Base-by-base conservation (phyloP, 2,888 invertebrate species). In the Dasypolia templi region DNA sequence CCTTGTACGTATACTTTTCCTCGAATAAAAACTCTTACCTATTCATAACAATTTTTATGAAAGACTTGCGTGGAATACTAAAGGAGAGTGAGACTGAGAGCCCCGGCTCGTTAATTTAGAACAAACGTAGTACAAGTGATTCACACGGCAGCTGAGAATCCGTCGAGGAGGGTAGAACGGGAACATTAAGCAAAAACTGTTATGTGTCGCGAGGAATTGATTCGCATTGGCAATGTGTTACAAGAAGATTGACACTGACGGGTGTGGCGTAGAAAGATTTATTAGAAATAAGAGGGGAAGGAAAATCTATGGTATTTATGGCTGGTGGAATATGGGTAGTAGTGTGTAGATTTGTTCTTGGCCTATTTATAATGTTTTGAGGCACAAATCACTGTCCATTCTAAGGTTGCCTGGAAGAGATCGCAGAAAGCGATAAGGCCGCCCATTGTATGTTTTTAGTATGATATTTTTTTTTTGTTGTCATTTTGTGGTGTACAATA, bases 141-240 rank as follows among this genome's bases (percentile, higher is more conserved):
- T 39, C 86, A 84, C 86, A 81, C 86, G 87, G 88, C 86, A 87
- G 90, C 85, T 79, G 82, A 85, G 83, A 79, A 81, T 81, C 79
- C 66, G 75, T 72, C 46, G 42, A 65, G 62, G 65, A 65, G 76
- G 72, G 75, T 49, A 67, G 59, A 59, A 63, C 65, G 75, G 65
- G 85, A 82, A 85, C 84, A 88, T 88, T 86, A 87, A 79, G 84
- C 86, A 89, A 90, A 89, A 90, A 89, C 86, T 75, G 84, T 68
- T 82, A 84, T 81, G 83, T 73, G 81, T 85, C 82, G 82, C 72
- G 72, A 79, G 73, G 87, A 87, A 91, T 91, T 89, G 90, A 89
- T 88, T 89, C 82, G 81, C 86, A 88, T 87, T 86, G 79, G 67
- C 83, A 81, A 82, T 77, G 72, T 72, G 85, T 65, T 64, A 59